Evolutionary conservation across 1,140 invertebrate genomes (phyloP), one percentile per base, ranked within the genome.

Genomic region (Monochamus saltuarius): DNA sequence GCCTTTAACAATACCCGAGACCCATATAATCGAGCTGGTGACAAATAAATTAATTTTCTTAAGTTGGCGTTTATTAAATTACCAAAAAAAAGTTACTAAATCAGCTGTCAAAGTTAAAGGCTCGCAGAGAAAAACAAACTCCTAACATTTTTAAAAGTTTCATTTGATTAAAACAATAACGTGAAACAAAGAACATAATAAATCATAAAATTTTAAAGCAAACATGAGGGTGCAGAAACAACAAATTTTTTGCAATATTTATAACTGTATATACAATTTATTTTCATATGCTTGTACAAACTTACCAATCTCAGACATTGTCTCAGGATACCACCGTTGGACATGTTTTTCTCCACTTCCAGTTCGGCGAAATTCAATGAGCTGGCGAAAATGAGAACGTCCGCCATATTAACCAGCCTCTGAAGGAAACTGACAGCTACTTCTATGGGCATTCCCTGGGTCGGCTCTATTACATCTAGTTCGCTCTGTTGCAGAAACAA

Each of bases 301-400:
- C 84, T 82, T 81, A 96, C 96, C 84, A 99, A 80, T 79, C 98
- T 81, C 29, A 99, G 83, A 78, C 96, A 98, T 79, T 99, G 98
- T 60, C 97, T 80, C 10, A 99, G 78, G 64, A 99, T 99, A 39
- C 97, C 97, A 22, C 98, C 98, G 72, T 91, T 94, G n/a, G 96
- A 97, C 96, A 99, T 99, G 75, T 98, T 99, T 80, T 99, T 99
- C 77, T 99, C 98, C 0, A 95, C 92, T 80, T 99, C 98, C 35
- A 99, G 80, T 80, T 99, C 97, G 52, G 90, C 91, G 75, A 99
- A 98, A 81, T 97, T 99, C 37, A 97, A 83, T 7, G 94, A 95
- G 71, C 94, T 97, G 49, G 96, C 95, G 82, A 99, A 99, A 62
- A 99, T 95, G 39, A 99, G 84, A 14, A 99, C 94, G 76, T 99